These are phyloP conservation scores for Druceiella hillmani DNA, from an alignment of 2,888 invertebrate genomes.

Conservation along the genomic window DNA sequence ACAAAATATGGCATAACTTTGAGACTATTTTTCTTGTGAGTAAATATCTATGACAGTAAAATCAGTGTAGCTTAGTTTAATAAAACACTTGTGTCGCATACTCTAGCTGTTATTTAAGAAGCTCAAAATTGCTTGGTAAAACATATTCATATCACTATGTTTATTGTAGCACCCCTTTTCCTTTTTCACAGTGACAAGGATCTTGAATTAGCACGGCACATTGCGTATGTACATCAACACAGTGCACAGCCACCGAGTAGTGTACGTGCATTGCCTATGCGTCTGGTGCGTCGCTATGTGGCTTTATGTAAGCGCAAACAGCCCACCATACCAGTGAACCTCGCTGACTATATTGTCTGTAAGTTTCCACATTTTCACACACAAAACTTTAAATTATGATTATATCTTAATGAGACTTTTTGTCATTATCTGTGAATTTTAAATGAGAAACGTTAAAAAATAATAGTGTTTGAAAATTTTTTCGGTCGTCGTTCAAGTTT, in stretches of 20 bases:
- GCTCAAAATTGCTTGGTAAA: too few relatives aligned
- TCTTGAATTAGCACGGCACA: slow-evolving; percentile 88
- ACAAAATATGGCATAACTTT: too few relatives aligned
- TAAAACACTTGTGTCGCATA: too few relatives aligned
- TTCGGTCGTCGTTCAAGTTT: too few relatives aligned
- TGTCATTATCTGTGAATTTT: not conserved
- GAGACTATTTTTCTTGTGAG: too few relatives aligned
- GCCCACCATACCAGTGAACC: slow-evolving; percentile 79
- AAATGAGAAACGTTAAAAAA: too few relatives aligned
- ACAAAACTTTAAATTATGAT: not conserved
- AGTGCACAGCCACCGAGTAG: slow-evolving; percentile 76
- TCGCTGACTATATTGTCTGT: slow-evolving; percentile 84
- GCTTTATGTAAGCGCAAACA: slow-evolving; percentile 84
- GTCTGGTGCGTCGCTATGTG: slow-evolving; percentile 89
- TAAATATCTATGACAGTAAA: too few relatives aligned
- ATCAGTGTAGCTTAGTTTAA: too few relatives aligned
- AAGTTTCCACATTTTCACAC: slow-evolving; percentile 28
- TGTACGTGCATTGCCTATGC: slow-evolving; percentile 82
- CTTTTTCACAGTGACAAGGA: slow-evolving; percentile 63
- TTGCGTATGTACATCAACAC: slow-evolving; percentile 95
- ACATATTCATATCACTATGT: too few relatives aligned
- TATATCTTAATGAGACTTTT: not conserved
- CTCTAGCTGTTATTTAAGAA: too few relatives aligned
- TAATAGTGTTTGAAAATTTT: too few relatives aligned
- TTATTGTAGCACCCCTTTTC: too few relatives aligned